Conservation (phyloP, 2,113 vertebrate genomes). For the Hemibagrus wyckioides region DNA sequence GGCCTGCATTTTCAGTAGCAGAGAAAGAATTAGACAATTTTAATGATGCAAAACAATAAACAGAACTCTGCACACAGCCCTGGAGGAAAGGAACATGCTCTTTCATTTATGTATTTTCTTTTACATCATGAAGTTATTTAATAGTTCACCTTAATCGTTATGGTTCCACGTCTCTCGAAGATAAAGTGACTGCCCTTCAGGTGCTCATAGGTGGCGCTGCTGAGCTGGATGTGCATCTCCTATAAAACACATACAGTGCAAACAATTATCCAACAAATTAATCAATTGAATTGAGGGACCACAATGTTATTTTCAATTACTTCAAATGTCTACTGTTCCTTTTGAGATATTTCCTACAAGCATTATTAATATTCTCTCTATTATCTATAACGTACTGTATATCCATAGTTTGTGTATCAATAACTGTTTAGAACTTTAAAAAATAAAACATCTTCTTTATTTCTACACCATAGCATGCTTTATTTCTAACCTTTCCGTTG, state of each 20-base stretch:
- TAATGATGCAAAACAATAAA: background rate
- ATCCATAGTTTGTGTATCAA: background rate
- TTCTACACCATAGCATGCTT: background rate
- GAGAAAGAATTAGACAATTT: background rate
- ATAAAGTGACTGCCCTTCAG: constrained; percentile 77
- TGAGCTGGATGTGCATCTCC: constrained; percentile 78
- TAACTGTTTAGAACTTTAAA: background rate
- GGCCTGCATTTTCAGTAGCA: background rate
- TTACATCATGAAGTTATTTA: background rate
- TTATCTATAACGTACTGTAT: background rate
- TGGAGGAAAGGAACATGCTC: background rate
- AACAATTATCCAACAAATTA: background rate
- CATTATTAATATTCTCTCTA: background rate
- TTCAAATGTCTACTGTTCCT: background rate
- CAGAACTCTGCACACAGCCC: background rate
- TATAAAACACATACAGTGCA: constrained; percentile 32
- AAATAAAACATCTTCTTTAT: background rate
- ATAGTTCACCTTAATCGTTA: constrained; percentile 74
- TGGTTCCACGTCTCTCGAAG: constrained; percentile 71
- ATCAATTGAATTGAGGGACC: background rate
- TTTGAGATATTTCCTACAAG: background rate
- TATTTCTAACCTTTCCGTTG: constrained; percentile 72
- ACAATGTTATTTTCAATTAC: background rate
- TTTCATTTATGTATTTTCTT: background rate
- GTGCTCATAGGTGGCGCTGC: constrained; percentile 74